phyloP scores from a whole-genome alignment of 2,888 invertebrate genomes.

The Ornithoptera priamus region DNA sequence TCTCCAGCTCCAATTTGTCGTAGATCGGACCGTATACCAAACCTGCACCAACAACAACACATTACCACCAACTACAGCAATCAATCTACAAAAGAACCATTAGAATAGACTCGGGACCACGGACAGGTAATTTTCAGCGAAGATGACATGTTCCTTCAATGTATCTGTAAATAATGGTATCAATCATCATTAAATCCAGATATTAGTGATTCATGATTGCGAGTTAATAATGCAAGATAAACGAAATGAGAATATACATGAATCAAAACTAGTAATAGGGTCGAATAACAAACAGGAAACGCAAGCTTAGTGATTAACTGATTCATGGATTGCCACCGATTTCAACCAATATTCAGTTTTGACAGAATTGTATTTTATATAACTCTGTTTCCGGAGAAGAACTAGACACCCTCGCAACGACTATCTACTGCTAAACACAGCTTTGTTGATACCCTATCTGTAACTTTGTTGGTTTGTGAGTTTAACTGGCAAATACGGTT shows the following conservation, averaged over 20 bases:
- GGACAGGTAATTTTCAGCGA: neutral
- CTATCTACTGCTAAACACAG: too few relatives aligned
- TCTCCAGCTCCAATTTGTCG: conserved; percentile 72
- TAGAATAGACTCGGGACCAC: neutral
- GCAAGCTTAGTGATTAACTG: neutral
- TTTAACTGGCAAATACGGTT: too few relatives aligned
- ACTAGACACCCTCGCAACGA: too few relatives aligned
- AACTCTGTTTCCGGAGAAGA: too few relatives aligned
- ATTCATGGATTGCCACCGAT: too few relatives aligned
- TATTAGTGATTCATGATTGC: conserved; percentile 11
- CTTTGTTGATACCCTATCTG: too few relatives aligned
- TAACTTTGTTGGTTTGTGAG: too few relatives aligned
- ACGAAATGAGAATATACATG: conserved; percentile 31
- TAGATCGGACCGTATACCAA: conserved; percentile 65
- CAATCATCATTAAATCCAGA: neutral
- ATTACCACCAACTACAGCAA: neutral
- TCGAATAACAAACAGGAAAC: conserved; percentile 14
- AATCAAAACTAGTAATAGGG: conserved; percentile 16
- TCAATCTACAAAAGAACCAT: neutral
- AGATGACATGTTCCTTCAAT: conserved; percentile 1
- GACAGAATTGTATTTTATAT: too few relatives aligned
- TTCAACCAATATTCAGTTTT: too few relatives aligned
- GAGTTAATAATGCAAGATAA: conserved; percentile 18
- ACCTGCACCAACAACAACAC: conserved; percentile 39
- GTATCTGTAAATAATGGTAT: neutral